Conservation (phyloP, 2,888 invertebrate species). For the Conomelus anceps region DNA sequence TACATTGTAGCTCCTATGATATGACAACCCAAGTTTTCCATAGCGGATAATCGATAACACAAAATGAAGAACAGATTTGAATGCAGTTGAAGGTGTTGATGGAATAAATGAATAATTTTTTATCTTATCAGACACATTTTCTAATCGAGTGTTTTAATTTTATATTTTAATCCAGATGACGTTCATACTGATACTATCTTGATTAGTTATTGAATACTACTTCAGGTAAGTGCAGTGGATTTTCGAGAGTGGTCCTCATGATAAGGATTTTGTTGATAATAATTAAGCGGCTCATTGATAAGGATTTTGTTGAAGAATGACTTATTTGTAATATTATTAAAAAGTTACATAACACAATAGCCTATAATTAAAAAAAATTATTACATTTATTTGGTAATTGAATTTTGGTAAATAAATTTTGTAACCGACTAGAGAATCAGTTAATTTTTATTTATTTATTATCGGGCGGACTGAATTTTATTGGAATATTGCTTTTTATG, state of each 20-base stretch:
- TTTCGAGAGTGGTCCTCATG: neutral
- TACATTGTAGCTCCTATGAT: no score
- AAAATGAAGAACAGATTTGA: no score
- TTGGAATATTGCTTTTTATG: no score
- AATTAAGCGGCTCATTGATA: neutral
- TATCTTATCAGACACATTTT: neutral
- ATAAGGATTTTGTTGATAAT: neutral
- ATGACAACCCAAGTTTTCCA: no score
- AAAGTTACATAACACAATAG: no score
- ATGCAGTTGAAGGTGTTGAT: neutral
- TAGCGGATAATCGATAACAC: no score
- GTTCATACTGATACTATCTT: neutral
- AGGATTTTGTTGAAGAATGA: neutral
- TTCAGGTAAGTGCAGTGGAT: neutral
- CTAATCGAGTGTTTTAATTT: neutral
- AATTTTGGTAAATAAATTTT: no score
- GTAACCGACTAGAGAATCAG: no score
- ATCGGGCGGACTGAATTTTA: no score
- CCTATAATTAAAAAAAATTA: no score
- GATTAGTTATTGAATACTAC: neutral
- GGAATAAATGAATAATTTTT: neutral
- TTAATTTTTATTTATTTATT: no score
- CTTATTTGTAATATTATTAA: neutral
- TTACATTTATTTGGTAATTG: no score
- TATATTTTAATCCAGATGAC: neutral